These are phyloP conservation scores for Myathropa florea DNA, from an alignment of 2,888 invertebrate species.

Conservation along the genomic window DNA sequence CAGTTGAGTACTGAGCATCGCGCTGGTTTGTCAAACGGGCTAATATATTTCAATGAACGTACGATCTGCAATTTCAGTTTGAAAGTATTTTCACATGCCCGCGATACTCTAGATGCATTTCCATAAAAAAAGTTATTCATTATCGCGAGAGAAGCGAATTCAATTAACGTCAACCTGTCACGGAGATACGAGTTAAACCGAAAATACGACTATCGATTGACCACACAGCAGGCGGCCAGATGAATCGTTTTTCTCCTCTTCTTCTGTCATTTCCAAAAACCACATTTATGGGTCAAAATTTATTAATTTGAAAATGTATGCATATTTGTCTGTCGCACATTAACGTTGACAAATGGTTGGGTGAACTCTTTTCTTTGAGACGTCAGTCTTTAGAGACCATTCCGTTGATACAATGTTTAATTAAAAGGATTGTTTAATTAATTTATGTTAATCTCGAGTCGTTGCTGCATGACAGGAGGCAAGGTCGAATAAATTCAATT, in stretches of 20 bases:
- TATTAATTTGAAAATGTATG: not conserved
- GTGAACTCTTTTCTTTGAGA: not conserved
- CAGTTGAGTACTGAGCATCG: no score
- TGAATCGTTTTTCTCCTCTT: not conserved
- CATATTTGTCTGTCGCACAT: not conserved
- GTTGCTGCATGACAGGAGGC: not conserved
- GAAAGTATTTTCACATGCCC: no score
- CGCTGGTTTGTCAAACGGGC: no score
- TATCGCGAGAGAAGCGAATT: not conserved
- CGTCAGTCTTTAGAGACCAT: not conserved
- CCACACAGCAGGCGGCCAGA: not conserved
- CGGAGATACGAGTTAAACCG: not conserved
- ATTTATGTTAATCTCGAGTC: not conserved
- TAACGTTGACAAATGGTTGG: not conserved
- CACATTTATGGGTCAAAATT: not conserved
- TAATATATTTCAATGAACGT: no score
- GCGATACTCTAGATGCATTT: no score
- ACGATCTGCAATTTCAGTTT: no score
- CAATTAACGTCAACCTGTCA: conserved; percentile 4
- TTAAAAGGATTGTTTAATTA: not conserved
- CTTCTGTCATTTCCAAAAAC: not conserved
- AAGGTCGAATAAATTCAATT: not conserved
- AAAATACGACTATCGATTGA: not conserved
- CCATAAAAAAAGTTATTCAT: not conserved
- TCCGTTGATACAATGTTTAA: not conserved